Percentiles rank a stretch among this genome's conserved stretches.
Evolutionary conservation across 2,113 vertebrate genomes (phyloP).

Genomic region (Datnioides undecimradiatus): DNA sequence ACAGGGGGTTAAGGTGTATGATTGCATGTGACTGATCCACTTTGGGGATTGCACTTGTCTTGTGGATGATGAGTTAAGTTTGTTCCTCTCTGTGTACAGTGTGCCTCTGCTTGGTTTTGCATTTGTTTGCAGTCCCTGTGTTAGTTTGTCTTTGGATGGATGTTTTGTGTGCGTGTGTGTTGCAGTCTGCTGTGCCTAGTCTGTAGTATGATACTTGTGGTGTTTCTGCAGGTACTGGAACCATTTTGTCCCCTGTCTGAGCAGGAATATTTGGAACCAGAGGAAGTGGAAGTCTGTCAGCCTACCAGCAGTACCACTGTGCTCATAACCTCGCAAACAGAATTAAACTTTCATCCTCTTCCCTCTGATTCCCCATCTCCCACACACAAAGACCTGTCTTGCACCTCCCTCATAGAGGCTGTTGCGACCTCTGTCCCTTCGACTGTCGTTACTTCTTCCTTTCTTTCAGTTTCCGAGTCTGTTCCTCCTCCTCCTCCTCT

Average conservation of each 20-base stretch:
- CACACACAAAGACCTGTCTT: slow-evolving; percentile 41
- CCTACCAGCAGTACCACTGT: slow-evolving; percentile 44
- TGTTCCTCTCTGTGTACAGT: slow-evolving; percentile 5
- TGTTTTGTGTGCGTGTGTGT: slow-evolving; percentile 4
- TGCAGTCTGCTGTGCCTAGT: slow-evolving; percentile 23
- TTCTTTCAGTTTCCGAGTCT: slow-evolving; percentile 57
- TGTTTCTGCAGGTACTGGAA: slow-evolving; percentile 86
- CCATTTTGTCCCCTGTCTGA: slow-evolving; percentile 78
- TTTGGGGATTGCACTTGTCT: slow-evolving; percentile 38
- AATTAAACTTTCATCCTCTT: slow-evolving; percentile 44
- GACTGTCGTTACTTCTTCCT: slow-evolving; percentile 16
- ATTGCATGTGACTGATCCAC: slow-evolving; percentile 65
- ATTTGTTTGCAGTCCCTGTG: neutral
- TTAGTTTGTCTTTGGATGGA: neutral
- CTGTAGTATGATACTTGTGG: slow-evolving; percentile 71
- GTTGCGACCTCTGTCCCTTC: slow-evolving; percentile 17
- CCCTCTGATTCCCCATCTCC: slow-evolving; percentile 42
- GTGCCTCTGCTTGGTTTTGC: neutral
- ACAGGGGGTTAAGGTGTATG: slow-evolving; percentile 33
- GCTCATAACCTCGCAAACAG: slow-evolving; percentile 50
- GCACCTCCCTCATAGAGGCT: slow-evolving; percentile 33
- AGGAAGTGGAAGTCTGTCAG: slow-evolving; percentile 64
- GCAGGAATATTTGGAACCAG: slow-evolving; percentile 67
- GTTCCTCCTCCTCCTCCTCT: slow-evolving; percentile 40
- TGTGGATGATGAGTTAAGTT: slow-evolving; percentile 21